These are phyloP conservation scores for Muscicapa striata DNA, from an alignment of 2,797 vertebrate genomes.

Conservation along the genomic window DNA sequence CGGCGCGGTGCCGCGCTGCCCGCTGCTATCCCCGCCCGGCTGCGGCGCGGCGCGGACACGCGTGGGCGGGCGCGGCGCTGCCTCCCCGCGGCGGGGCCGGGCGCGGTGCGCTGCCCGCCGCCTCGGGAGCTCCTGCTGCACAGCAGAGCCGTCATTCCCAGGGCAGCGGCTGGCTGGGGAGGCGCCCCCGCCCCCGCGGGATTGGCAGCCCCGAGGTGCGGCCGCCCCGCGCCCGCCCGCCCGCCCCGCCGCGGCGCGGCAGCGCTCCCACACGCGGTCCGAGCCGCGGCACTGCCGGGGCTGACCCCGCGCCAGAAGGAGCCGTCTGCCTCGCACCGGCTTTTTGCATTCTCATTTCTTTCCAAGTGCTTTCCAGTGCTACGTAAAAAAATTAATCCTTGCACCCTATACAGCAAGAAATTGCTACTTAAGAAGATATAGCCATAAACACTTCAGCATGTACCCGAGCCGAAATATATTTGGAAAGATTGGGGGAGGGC, in stretches of 20 bases:
- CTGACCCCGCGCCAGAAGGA: background rate
- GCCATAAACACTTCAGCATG: conserved; percentile 12
- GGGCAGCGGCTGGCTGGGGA: background rate
- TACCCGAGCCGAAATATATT: conserved; percentile 18
- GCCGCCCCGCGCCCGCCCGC: background rate
- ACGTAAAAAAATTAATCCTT: background rate
- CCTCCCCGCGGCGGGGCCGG: background rate
- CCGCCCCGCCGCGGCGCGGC: background rate
- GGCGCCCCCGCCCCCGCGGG: background rate
- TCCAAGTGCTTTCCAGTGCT: background rate
- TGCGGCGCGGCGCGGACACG: background rate
- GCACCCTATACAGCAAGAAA: background rate
- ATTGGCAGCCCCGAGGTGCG: background rate
- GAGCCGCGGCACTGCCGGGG: background rate
- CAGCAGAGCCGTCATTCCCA: background rate
- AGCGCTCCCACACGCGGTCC: background rate
- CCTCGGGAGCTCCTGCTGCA: background rate
- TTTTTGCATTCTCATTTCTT: background rate
- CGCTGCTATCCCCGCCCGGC: background rate
- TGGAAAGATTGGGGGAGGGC: conserved; percentile 14
- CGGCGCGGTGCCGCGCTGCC: background rate
- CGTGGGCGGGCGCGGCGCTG: background rate
- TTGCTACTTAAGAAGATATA: background rate
- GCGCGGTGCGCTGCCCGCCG: background rate
- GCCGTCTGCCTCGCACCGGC: background rate